These are phyloP conservation scores for Nectonema munidae DNA, from an alignment of 2,888 invertebrate species.

Conservation along the genomic window DNA sequence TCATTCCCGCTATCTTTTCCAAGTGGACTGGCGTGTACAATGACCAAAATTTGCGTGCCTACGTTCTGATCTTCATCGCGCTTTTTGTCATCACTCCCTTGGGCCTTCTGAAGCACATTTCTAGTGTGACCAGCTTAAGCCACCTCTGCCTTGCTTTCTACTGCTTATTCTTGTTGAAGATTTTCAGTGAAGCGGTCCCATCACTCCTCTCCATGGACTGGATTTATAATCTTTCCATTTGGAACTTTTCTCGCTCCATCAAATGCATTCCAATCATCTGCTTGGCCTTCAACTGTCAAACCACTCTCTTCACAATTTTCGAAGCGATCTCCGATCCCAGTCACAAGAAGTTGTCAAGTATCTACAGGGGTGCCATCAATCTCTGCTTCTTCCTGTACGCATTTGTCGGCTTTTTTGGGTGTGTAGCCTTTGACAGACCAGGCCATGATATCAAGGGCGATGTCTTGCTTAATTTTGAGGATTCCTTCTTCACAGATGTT, in stretches of 20 bases:
- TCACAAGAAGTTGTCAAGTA: slow-evolving; percentile 50
- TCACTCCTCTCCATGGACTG: slow-evolving; percentile 42
- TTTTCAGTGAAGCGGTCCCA: slow-evolving; percentile 41
- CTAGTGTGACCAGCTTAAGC: slow-evolving; percentile 51
- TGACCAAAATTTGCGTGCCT: slow-evolving; percentile 31
- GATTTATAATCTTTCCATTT: slow-evolving; percentile 30
- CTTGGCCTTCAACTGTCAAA: slow-evolving; percentile 81
- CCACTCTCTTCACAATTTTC: slow-evolving; percentile 50
- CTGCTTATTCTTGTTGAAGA: slow-evolving; percentile 37
- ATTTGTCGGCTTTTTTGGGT: slow-evolving; percentile 52
- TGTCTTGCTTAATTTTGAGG: slow-evolving; percentile 49
- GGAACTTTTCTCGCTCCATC: slow-evolving; percentile 49
- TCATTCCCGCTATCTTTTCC: slow-evolving; percentile 58
- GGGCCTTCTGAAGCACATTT: slow-evolving; percentile 52
- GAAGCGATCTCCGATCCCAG: slow-evolving; percentile 55
- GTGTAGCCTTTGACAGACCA: slow-evolving; percentile 48
- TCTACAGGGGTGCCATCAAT: slow-evolving; percentile 55
- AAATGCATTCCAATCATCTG: slow-evolving; percentile 79
- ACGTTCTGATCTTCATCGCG: slow-evolving; percentile 24
- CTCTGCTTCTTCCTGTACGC: slow-evolving; percentile 63
- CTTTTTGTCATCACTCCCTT: slow-evolving; percentile 46
- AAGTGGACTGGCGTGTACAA: slow-evolving; percentile 37
- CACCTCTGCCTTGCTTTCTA: slow-evolving; percentile 69
- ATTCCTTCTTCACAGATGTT: slow-evolving; percentile 42
- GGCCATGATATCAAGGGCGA: slow-evolving; percentile 35